Evolutionary conservation across 2,888 invertebrate genomes (phyloP), one percentile per base, ranked within the genome.

Genomic region (Parnassius glacialis): DNA sequence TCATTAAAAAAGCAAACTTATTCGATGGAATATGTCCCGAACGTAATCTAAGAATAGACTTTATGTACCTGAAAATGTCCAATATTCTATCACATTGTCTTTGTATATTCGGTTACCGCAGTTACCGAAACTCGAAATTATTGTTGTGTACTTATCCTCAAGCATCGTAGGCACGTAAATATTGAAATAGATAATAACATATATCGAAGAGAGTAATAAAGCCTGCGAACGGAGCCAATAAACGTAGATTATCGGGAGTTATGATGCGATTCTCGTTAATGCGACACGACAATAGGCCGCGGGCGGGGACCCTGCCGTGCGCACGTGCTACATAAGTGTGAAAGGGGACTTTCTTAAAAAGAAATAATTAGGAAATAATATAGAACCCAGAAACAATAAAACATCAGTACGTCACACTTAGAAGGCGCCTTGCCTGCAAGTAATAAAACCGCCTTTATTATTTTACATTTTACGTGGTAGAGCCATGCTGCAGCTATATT

Each of bases 161-260:
- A 60, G 54, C 57, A 57, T 64, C 34, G 42, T 11, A 57, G 50
- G 54, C 55, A 47, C 56, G 56, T 59, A 63, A 59, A 63, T 63
- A 63, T 59, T 63, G 59, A 59, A 59, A 63, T 65, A 59, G 54
- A 61, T 61, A 57, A 59, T 58, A 50, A 57, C 54, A 64, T 62
- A 63, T 67, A 68, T 69, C 67, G 65, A 66, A 66, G 58, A 68
- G 70, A 69, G 72, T 74, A 74, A 79, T 75, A 79, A 87, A 86
- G 79, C 84, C 81, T 75, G 74, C 61, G 81, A 81, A 74, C 75
- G 79, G 79, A 84, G 85, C 90, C 88, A 90, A 90, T 90, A 89
- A 89, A 90, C 87, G 87, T 89, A 89, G 88, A 90, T 90, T 89
- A 90, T 88, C 83, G 86, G 86, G 85, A 90, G 90, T 89, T 90